Evolutionary conservation across 2,888 invertebrate genomes (phyloP), one percentile per base, ranked within the genome.

Genomic region (Venusia cambrica): DNA sequence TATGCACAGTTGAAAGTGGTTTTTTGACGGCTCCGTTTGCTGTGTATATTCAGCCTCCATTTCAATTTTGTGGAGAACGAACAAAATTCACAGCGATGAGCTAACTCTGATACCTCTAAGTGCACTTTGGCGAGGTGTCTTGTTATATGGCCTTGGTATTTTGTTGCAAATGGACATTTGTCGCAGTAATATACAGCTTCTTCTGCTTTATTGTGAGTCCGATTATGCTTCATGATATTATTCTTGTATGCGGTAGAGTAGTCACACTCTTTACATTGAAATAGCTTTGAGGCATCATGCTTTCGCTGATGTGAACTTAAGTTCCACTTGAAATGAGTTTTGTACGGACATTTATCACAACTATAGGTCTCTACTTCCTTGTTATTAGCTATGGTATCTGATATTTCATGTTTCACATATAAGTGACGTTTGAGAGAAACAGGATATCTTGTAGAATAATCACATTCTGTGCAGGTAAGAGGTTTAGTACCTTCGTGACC

Each of bases 41-140:
- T 64, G 10, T 81, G 81, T 0, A 67, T 54, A 1, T 71, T 79
- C 6, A 81, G 45, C 6, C 78, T 48, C 77, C 77, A 79, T 1
- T 53, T 54, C 0, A 60, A 51, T 45, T 63, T 64, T 0, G 77
- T 78, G 0, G 75, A 63, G 30, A 78, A 79, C 9, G 72, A 66
- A 26, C 81, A 81, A 0, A 60, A 25, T 1, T 71, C 63, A 34
- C 81, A 81, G 3, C 56, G 63, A 15, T 61, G 58, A 0, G 73
- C 77, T 3, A 62, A 66, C 0, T 69, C 72, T 0, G 68, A 63
- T 0, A 73, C 54, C 16, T 71, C 72, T 5, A 73, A 71, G 26
- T 79, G 79, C 25, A 75, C 70, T 39, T 73, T 71, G 0, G 74
- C 70, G 4, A 79, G 38, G 50, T 79, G 79, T 7, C 77, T 62